These are phyloP conservation scores for Caenorhabditis imperialis DNA, from an alignment of 2,888 invertebrate genomes.

Conservation along the genomic window DNA sequence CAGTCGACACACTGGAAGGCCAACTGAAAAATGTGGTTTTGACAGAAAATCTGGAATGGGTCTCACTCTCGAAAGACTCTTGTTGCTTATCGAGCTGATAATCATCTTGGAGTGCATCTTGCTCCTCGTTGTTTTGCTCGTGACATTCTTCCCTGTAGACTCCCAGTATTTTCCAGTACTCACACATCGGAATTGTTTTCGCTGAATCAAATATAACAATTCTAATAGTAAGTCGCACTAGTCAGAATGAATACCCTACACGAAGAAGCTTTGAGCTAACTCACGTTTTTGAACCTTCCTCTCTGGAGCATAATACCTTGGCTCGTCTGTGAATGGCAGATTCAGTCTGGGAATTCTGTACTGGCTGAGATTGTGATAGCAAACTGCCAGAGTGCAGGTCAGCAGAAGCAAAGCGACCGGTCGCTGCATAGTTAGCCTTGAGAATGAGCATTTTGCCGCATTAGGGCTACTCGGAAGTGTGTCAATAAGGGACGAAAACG, in stretches of 20 bases:
- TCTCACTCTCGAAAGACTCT: conserved; percentile 43
- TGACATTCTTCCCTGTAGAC: conserved; percentile 48
- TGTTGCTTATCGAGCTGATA: conserved; percentile 23
- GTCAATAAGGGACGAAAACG: conserved; percentile 20
- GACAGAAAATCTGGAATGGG: neutral
- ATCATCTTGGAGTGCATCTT: conserved; percentile 30
- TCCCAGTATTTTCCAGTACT: conserved; percentile 49
- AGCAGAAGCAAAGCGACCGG: neutral
- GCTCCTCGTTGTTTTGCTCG: conserved; percentile 3
- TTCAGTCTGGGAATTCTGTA: conserved; percentile 35
- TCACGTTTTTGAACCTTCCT: conserved; percentile 13
- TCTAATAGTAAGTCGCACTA: too few species aligned
- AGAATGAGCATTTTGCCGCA: conserved; percentile 13
- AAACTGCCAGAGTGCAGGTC: conserved; percentile 19
- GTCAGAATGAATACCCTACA: too few species aligned
- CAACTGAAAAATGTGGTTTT: conserved; percentile 26
- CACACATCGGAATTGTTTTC: conserved; percentile 46
- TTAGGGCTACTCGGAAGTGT: conserved; percentile 10
- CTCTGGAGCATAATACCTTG: conserved; percentile 36
- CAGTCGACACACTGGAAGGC: conserved; percentile 45
- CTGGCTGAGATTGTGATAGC: conserved; percentile 17
- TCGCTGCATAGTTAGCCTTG: conserved; percentile 10
- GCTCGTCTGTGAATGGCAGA: conserved; percentile 47
- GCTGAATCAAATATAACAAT: conserved; percentile 6
- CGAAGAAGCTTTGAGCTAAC: neutral